Evolutionary conservation across 1,140 invertebrate species (phyloP), one percentile per base, ranked within the genome.

Genomic region (Maniola jurtina): DNA sequence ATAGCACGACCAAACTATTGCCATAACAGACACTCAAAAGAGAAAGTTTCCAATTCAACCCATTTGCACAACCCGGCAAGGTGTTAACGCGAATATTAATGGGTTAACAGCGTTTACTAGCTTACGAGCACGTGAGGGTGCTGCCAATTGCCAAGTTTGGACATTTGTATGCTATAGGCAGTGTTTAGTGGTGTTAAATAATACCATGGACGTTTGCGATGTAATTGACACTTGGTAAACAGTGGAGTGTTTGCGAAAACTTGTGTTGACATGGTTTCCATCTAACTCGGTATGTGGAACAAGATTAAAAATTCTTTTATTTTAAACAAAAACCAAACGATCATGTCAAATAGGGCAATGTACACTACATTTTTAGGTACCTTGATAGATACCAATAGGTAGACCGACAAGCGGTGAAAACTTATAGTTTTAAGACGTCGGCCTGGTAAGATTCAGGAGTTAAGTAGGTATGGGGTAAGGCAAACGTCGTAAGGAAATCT

Each of bases 11-110:
- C 10, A 34, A 59, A 63, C 25, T 6, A n/a, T 62, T 48, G 25
- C 45, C 15, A 45, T 42, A 54, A 54, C 45, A 50, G 45, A 47
- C 34, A 38, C 34, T 63, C 47, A 47, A 76, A 80, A 75, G 74
- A 73, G 78, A 79, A 79, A 80, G 78, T 75, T 56, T 16, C 67
- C 56, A 57, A 40, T 45, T 38, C 47, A 60, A 68, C 62, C 50
- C 54, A 61, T 76, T 75, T 72, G 57, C 72, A 77, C 74, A 76
- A 73, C 62, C 61, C 34, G 50, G 61, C 59, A 67, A 62, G 70
- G 68, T 72, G 70, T 71, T 70, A 73, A 73, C 64, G 70, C 64
- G 78, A 80, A 80, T 80, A 72, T 66, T 77, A 71, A 80, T 73
- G 66, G 59, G 61, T 60, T 67, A 64, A 52, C 59, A 67, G 8